Evolutionary conservation across 2,797 vertebrate genomes (phyloP).

Genomic region (Phrynocephalus vlangalii): DNA sequence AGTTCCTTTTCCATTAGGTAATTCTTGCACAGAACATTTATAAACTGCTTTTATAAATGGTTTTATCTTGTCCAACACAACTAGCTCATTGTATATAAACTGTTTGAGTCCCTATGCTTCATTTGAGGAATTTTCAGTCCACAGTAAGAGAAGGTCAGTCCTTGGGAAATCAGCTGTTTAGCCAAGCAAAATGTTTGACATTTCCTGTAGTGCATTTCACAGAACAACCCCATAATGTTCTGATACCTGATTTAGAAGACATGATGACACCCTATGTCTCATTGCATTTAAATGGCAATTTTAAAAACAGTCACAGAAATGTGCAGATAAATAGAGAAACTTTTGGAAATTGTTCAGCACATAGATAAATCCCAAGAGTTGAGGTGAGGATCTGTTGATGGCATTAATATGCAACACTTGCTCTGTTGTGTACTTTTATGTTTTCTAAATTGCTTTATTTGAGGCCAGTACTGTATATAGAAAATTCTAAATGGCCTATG

Average conservation of each 20-base stretch:
- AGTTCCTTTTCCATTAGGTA: constrained; percentile 29
- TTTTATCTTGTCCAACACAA: neutral
- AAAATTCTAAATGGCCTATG: neutral
- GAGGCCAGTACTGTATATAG: neutral
- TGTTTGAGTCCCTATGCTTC: constrained; percentile 17
- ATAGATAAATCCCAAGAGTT: constrained; percentile 54
- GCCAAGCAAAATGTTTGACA: neutral
- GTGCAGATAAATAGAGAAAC: constrained; percentile 64
- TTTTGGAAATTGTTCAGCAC: constrained; percentile 60
- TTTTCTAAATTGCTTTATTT: constrained; percentile 34
- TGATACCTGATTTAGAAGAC: neutral
- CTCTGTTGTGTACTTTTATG: fast-evolving
- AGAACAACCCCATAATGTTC: neutral
- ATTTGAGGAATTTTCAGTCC: neutral
- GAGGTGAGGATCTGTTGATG: constrained; percentile 50
- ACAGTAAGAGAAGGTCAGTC: constrained; percentile 25
- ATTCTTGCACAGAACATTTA: neutral
- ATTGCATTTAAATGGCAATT: constrained; percentile 17
- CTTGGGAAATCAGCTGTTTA: neutral
- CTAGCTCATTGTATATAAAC: constrained; percentile 5
- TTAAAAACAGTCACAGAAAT: constrained; percentile 58
- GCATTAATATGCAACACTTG: constrained; percentile 30
- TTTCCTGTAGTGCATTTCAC: constrained; percentile 36
- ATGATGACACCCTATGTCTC: neutral
- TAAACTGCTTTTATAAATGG: constrained; percentile 5